A percentile compares a stretch with the other conserved stretches of the same genome.
phyloP scores from a whole-genome alignment of 2,888 invertebrate species.

The Drosophila kuntzei region DNA sequence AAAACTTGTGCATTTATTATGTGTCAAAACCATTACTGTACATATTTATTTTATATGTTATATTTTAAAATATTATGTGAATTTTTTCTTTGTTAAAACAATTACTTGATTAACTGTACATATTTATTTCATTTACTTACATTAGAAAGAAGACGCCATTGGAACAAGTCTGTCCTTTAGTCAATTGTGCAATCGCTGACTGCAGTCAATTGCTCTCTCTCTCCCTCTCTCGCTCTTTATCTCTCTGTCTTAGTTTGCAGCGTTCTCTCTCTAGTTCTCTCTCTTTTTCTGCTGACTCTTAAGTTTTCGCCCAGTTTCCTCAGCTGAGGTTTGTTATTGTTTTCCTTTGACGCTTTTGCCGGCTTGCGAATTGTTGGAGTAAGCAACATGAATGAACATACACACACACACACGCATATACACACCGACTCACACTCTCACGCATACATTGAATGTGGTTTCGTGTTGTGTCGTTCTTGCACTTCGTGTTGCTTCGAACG shows the following conservation, averaged over 20 bases:
- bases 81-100: not conserved
- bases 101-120: not conserved
- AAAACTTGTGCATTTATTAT: too few species aligned
- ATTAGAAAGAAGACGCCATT: slow-evolving; percentile 48
- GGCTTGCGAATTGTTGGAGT: slow-evolving; percentile 59
- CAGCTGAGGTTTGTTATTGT: slow-evolving; percentile 80
- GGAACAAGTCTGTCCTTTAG: slow-evolving; percentile 26
- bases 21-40: too few species aligned
- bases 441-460: slow-evolving; percentile 33
- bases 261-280: slow-evolving; percentile 3
- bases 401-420: slow-evolving; percentile 27
- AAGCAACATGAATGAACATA: slow-evolving; percentile 69
- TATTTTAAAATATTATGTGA: too few species aligned
- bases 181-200: slow-evolving; percentile 67
- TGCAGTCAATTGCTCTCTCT: slow-evolving; percentile 46
- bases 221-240: slow-evolving; percentile 12
- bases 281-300: slow-evolving; percentile 40
- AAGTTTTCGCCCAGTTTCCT: slow-evolving; percentile 63
- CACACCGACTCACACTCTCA: slow-evolving; percentile 12
- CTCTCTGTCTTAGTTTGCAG: not conserved
- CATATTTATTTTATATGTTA: too few species aligned
- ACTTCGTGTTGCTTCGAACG: slow-evolving; percentile 76
- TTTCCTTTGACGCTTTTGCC: slow-evolving; percentile 73
- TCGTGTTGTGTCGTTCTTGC: slow-evolving; percentile 49
- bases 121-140: slow-evolving; percentile 1